Base-by-base conservation (phyloP, 2,113 vertebrate genomes). In the Bambusicola thoracicus region DNA sequence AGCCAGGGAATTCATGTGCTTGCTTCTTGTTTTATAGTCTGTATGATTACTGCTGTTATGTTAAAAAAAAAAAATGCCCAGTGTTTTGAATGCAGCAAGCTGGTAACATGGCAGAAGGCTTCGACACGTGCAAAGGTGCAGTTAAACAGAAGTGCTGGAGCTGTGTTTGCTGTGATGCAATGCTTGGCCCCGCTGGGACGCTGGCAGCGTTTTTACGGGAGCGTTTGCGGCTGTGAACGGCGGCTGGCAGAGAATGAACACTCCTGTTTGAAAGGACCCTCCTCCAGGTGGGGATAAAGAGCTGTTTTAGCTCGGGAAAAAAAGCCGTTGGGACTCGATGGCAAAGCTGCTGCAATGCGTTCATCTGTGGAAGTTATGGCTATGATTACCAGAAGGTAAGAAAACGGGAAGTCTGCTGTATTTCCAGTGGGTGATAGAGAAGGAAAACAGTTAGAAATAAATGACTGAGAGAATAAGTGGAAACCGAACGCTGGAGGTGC, bases 281-380 rank as follows among this genome's bases (percentile, higher is more conserved):
- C 95, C 96, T 94, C 75, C 73, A 85, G 95, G 24, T 81, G 94
- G 96, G n/a, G 93, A 75, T 91, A 85, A 88, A 53, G 91, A 95
- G 94, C 96, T 90, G 19, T 55, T 74, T 61, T 53, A 70, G 79
- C 68, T 58, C 27, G 65, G n/a, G n/a, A 18, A 44, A 13, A 44
- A 58, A 77, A 67, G 4, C 41, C 46, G 0, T 6, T 8, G 40
- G 18, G 36, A 10, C 36, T 69, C 16, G 12, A 5, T 15, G n/a
- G 21, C 49, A 11, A 27, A 46, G 75, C 17, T 66, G 29, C 55
- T 73, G 44, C 75, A 0, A 0, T 38, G 62, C 13, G 13, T 44
- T 70, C 19, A 46, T 11, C 36, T 69, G 7, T 49, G 27, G 38
- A 68, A 77, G 41, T 56, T 40, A 3, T 0, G 7, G 3, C 11